These are phyloP conservation scores for Danio rerio DNA, from an alignment of 2,113 vertebrate genomes.

Conservation along the genomic window GRCz12tu NC_133194.1:42486501-42487000, in stretches of 20 bases:
- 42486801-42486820: too few relatives aligned
- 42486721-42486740: background rate
- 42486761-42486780: background rate
- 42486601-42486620: conserved; percentile 54
- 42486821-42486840: too few relatives aligned
- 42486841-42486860: too few relatives aligned
- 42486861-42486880: too few relatives aligned
- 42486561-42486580: conserved; percentile 47
- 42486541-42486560: conserved; percentile 48
- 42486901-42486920: too few relatives aligned
- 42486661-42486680: background rate
- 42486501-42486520: conserved; percentile 54
- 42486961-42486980: too few relatives aligned
- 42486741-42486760: background rate
- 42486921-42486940: too few relatives aligned
- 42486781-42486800: too few relatives aligned
- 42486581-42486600: conserved; percentile 52
- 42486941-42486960: too few relatives aligned
- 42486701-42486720: background rate
- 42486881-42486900: too few relatives aligned
- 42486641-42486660: background rate
- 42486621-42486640: conserved; percentile 38
- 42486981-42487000: too few relatives aligned
- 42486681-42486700: conserved; percentile 10
- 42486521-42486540: conserved; percentile 49